These are phyloP conservation scores for Hydrotaea diabolus DNA, from an alignment of 2,888 invertebrate species.

Conservation along the genomic window DNA sequence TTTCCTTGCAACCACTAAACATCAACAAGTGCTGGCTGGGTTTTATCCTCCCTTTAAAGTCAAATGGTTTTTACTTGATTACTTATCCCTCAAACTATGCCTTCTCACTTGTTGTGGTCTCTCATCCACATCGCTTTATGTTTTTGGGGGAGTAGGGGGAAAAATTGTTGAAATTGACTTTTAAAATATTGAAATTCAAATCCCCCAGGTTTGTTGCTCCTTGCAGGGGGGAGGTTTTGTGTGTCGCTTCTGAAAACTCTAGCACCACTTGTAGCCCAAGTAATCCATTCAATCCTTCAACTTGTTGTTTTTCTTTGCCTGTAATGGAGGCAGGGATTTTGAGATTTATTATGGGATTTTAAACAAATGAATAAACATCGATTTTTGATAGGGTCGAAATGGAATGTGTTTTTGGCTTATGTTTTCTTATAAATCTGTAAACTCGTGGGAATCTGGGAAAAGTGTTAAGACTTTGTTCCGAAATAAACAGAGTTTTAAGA, in stretches of 20 bases:
- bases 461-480: no score
- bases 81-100: not conserved
- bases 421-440: no score
- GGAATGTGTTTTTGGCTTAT: not conserved
- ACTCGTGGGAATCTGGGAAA: no score
- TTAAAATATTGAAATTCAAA: not conserved
- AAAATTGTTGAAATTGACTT: not conserved
- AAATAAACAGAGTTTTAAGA: no score
- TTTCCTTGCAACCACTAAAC: not conserved
- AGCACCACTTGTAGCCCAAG: not conserved
- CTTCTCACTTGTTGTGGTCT: not conserved
- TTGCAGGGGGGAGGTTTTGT: not conserved
- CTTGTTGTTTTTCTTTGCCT: not conserved
- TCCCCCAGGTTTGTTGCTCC: not conserved
- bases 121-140: not conserved
- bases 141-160: not conserved
- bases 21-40: no score
- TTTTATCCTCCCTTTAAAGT: not conserved
- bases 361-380: not conserved
- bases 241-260: not conserved
- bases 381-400: not conserved
- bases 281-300: not conserved
- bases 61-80: not conserved
- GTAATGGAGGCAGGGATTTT: not conserved
- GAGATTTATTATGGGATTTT: not conserved